phyloP scores from a whole-genome alignment of 2,888 invertebrate genomes.

The Xylocampa areola region DNA sequence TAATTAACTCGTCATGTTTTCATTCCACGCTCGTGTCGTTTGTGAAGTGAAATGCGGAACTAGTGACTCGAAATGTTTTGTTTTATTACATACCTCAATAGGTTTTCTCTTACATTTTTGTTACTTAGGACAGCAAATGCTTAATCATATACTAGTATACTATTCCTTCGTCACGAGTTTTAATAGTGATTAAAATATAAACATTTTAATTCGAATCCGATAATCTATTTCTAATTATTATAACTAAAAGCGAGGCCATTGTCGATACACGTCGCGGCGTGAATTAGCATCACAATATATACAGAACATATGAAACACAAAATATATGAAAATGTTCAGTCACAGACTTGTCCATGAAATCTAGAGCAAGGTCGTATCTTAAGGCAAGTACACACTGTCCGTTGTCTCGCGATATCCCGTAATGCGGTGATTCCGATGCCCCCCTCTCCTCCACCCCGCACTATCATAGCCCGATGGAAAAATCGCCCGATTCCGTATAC shows the following conservation, averaged over 20 bases:
- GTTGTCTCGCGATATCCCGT: slow-evolving; percentile 56
- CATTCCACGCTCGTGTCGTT: not conserved
- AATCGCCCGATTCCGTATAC: slow-evolving; percentile 60
- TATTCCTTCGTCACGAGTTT: too few species aligned
- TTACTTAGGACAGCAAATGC: too few species aligned
- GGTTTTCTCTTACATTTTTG: too few species aligned
- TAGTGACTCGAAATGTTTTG: too few species aligned
- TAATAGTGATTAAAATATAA: too few species aligned
- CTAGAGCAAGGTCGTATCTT: not conserved
- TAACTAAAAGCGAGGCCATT: too few species aligned
- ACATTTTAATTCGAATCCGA: too few species aligned
- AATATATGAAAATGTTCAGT: not conserved
- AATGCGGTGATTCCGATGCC: slow-evolving; percentile 62
- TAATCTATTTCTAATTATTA: too few species aligned
- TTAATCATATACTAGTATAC: too few species aligned
- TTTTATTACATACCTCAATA: too few species aligned
- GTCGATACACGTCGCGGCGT: too few species aligned
- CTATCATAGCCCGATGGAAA: slow-evolving; percentile 52
- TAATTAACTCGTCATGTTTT: slow-evolving; percentile 1
- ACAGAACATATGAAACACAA: not conserved
- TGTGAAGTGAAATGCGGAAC: not conserved
- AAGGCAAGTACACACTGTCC: slow-evolving; percentile 21
- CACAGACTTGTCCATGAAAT: not conserved
- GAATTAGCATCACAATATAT: not conserved
- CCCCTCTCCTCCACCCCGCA: slow-evolving; percentile 12